Conservation (phyloP, 2,113 vertebrate genomes). For the Pithys albifrons region DNA sequence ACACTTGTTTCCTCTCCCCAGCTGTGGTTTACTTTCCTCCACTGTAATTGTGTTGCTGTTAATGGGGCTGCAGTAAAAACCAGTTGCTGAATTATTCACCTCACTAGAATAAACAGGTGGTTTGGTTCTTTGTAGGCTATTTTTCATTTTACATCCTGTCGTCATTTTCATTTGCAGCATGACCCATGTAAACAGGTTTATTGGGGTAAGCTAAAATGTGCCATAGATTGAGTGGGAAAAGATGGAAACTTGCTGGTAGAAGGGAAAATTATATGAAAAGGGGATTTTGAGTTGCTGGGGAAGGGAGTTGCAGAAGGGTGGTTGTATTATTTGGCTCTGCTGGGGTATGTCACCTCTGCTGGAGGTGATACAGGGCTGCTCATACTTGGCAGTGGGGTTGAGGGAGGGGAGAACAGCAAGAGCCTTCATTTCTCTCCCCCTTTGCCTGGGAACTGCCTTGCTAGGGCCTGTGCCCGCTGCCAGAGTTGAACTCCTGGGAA, state of each 20-base stretch:
- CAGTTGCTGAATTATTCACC: neutral
- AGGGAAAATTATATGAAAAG: neutral
- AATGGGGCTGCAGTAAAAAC: neutral
- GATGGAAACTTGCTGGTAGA: neutral
- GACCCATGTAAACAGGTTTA: neutral
- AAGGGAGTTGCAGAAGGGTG: neutral
- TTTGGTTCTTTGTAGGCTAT: neutral
- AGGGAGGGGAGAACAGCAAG: neutral
- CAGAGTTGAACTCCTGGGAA: neutral
- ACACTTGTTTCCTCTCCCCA: slow-evolving; percentile 8
- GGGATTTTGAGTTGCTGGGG: neutral
- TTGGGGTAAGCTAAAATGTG: neutral
- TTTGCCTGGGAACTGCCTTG: neutral
- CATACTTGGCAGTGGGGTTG: neutral
- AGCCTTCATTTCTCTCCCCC: neutral
- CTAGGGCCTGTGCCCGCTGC: neutral
- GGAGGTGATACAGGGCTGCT: neutral
- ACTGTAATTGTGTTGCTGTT: neutral
- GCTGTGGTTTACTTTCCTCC: neutral
- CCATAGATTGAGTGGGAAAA: neutral
- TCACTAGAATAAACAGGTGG: neutral
- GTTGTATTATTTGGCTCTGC: neutral
- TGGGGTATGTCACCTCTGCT: neutral
- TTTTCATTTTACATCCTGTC: neutral
- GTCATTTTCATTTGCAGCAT: neutral